Conservation (phyloP, 2,113 vertebrate species). For the Camelus dromedarius region DNA sequence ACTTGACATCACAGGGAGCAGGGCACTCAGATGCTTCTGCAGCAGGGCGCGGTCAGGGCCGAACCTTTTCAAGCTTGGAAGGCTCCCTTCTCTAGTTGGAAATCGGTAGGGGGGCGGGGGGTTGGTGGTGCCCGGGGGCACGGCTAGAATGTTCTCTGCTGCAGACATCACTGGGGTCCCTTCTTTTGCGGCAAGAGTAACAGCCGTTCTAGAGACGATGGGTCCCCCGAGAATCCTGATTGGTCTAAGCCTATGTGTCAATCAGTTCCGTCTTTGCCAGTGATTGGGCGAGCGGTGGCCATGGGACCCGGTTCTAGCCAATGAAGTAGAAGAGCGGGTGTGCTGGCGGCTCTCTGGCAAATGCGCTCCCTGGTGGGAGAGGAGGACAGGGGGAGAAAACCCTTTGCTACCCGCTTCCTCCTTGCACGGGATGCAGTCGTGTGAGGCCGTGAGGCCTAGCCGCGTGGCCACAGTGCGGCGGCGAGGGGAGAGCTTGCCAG, state of each 20-base stretch:
- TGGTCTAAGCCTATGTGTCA: neutral
- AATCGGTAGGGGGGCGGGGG: accelerated
- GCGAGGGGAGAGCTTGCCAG: neutral
- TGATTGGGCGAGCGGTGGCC: neutral
- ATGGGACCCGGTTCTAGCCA: neutral
- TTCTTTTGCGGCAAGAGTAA: too few species aligned
- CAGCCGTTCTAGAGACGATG: accelerated
- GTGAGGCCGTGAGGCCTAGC: neutral
- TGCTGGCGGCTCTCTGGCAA: accelerated
- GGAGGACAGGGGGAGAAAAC: accelerated
- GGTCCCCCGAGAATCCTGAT: neutral
- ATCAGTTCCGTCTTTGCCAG: neutral
- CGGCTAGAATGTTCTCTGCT: neutral
- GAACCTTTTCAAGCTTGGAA: neutral
- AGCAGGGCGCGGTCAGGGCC: neutral
- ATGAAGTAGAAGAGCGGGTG: neutral
- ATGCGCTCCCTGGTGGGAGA: accelerated
- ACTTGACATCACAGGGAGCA: neutral
- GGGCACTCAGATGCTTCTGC: constrained; percentile 41
- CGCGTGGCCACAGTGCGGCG: neutral
- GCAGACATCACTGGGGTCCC: accelerated
- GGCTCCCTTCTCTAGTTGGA: neutral
- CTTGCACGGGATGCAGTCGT: accelerated
- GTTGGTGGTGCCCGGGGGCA: accelerated
- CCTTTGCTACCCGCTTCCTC: accelerated